phyloP scores from a whole-genome alignment of 2,888 invertebrate genomes.

The Euphydryas editha region DNA sequence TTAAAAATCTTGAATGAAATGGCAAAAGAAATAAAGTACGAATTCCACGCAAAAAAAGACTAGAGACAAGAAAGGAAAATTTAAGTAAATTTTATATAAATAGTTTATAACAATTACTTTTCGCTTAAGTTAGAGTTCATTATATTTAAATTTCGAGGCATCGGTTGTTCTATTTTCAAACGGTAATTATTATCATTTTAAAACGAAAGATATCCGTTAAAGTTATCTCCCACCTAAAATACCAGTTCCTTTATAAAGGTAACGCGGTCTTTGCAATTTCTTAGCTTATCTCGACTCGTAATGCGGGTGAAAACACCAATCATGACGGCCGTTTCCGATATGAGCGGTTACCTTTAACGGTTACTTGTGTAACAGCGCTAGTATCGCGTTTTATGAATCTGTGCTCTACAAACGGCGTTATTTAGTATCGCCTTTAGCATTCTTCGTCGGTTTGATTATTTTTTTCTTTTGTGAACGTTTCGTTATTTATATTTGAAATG shows the following conservation, averaged over 20 bases:
- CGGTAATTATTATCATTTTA: constrained; percentile 25
- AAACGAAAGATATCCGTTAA: constrained; percentile 32
- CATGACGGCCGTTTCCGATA: constrained; percentile 71
- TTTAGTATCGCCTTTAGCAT: constrained; percentile 51
- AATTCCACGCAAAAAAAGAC: no score
- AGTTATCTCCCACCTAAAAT: constrained; percentile 42
- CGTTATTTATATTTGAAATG: neutral
- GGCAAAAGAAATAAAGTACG: no score
- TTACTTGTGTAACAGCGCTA: constrained; percentile 42
- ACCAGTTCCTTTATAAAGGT: constrained; percentile 38
- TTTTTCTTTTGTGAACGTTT: constrained; percentile 1
- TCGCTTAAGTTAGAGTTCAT: neutral
- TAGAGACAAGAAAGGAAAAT: no score
- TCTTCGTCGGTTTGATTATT: constrained; percentile 15
- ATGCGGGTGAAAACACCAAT: constrained; percentile 62
- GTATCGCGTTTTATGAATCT: constrained; percentile 62
- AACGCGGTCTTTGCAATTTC: constrained; percentile 46
- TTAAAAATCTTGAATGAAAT: no score
- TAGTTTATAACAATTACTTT: no score
- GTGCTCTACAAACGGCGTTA: constrained; percentile 55
- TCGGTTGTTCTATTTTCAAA: neutral
- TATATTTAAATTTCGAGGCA: neutral
- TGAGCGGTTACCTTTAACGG: constrained; percentile 46
- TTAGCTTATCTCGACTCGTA: constrained; percentile 50
- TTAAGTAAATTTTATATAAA: no score